Evolutionary conservation across 2,888 invertebrate species (phyloP).

Genomic region (Drosophila yooni): DNA sequence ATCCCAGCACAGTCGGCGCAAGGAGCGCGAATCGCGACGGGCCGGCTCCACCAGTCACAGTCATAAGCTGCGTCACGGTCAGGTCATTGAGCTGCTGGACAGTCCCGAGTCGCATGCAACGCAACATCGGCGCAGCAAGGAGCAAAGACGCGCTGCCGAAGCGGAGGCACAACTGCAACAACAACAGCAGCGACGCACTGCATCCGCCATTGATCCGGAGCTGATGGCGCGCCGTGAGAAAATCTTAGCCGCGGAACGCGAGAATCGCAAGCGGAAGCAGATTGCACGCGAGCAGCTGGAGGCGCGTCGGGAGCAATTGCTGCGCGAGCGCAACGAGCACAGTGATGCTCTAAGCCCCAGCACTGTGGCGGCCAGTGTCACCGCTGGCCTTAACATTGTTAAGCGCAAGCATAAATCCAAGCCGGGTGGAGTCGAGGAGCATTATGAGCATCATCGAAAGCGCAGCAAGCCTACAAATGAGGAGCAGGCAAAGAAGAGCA

Average conservation of each 20-base stretch:
- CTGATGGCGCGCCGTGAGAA: constrained; percentile 88
- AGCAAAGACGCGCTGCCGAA: constrained; percentile 67
- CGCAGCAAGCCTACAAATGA: constrained; percentile 73
- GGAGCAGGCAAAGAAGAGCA: constrained; percentile 44
- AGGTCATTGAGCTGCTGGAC: constrained; percentile 85
- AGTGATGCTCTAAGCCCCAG: constrained; percentile 78
- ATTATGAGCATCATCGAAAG: constrained; percentile 68
- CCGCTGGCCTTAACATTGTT: constrained; percentile 80
- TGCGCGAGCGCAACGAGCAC: constrained; percentile 74
- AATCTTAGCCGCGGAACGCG: constrained; percentile 90
- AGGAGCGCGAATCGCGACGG: constrained; percentile 66
- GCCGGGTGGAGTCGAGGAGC: constrained; percentile 39
- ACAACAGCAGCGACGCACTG: constrained; percentile 58
- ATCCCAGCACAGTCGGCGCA: constrained; percentile 55
- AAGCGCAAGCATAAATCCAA: constrained; percentile 66
- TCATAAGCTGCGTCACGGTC: constrained; percentile 70
- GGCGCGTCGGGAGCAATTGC: constrained; percentile 87
- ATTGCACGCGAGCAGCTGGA: constrained; percentile 90
- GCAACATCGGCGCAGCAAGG: constrained; percentile 60
- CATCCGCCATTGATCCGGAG: constrained; percentile 85
- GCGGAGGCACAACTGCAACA: constrained; percentile 61
- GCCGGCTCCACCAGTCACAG: constrained; percentile 34
- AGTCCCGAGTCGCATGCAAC: constrained; percentile 82
- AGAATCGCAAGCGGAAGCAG: constrained; percentile 92
- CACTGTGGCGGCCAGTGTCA: constrained; percentile 82